A percentile compares a stretch with the other conserved stretches of the same genome.
These are phyloP conservation scores for Cladopsammia gracilis DNA, from an alignment of 64 coral and sea anemone genomes.

Conservation along the genomic window DNA sequence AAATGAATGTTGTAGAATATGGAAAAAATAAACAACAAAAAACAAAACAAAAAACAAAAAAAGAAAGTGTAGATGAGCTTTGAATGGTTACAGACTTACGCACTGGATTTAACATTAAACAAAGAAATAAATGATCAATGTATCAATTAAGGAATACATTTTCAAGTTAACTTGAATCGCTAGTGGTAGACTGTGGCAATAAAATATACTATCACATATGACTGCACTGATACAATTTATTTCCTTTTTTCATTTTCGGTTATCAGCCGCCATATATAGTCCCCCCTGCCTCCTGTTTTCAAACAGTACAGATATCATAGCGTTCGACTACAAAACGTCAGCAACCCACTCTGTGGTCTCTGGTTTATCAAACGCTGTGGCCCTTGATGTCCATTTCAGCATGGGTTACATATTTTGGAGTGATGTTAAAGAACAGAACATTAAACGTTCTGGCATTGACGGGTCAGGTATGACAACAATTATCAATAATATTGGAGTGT, in stretches of 20 bases:
- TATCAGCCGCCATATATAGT: neutral
- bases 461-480: conserved; percentile 52
- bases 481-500: conserved; percentile 18
- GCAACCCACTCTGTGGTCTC: conserved; percentile 13
- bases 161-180: no score
- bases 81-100: no score
- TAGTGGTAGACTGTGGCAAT: no score
- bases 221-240: neutral
- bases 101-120: no score
- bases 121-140: no score
- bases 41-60: no score
- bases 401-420: conserved; percentile 76
- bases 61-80: no score
- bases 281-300: conserved; percentile 67
- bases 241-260: neutral
- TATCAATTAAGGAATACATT: no score
- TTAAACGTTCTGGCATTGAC: conserved; percentile 54
- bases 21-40: no score
- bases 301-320: conserved; percentile 62
- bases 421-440: conserved; percentile 44
- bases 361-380: conserved; percentile 63
- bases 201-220: no score
- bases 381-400: conserved; percentile 66
- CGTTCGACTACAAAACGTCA: conserved; percentile 11
- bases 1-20: no score